phyloP scores from a whole-genome alignment of 2,888 invertebrate genomes.

The Liposcelis brunnea region DNA sequence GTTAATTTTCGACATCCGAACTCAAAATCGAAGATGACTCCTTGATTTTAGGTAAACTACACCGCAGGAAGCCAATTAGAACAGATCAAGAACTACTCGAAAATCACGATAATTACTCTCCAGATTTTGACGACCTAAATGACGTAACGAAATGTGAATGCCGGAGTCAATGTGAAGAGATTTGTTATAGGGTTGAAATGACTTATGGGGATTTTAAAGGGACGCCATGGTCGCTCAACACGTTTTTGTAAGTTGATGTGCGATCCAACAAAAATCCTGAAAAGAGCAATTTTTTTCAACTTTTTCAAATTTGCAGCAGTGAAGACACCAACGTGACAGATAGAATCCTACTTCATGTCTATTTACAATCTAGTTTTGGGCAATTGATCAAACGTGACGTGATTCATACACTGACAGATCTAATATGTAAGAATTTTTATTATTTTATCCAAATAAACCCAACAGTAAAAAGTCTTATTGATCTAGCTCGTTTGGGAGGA shows the following conservation, averaged over 20 bases:
- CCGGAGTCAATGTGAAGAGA: no score
- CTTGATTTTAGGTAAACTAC: no score
- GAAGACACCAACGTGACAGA: conserved; percentile 1
- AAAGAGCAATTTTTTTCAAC: neutral
- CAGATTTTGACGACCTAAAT: no score
- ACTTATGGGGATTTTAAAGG: no score
- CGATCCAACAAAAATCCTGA: neutral
- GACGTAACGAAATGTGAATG: no score
- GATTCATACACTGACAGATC: neutral
- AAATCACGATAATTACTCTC: no score
- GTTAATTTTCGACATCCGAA: neutral
- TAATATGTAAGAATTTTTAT: neutral
- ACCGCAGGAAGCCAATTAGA: no score
- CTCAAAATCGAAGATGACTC: no score
- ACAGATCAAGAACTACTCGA: no score
- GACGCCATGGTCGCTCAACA: neutral
- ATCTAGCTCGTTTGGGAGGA: conserved; percentile 1
- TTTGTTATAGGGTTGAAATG: no score
- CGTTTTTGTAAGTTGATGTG: neutral
- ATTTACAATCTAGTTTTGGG: neutral
- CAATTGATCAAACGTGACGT: neutral
- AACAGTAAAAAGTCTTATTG: neutral
- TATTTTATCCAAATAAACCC: no score
- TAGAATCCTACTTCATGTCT: conserved; percentile 1
- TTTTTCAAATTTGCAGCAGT: neutral